Base-by-base conservation (phyloP, 2,888 invertebrate species). In the Athetis lepigone region DNA sequence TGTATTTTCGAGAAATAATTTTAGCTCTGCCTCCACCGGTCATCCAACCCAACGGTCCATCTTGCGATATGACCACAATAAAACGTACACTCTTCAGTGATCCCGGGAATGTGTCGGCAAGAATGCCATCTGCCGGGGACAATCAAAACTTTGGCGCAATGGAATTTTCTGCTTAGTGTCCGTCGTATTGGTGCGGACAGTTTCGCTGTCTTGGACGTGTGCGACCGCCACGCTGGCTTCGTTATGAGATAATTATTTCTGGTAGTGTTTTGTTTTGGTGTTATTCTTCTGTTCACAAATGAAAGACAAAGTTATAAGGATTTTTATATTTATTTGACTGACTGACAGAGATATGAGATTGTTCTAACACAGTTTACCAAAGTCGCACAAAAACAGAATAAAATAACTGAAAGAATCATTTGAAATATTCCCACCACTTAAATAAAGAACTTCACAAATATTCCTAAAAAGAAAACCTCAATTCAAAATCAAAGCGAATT, bases 101-200 rank as follows among this genome's bases (percentile, higher is more conserved):
- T 88, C 85, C 87, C 84, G 74, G 86, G 90, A 92, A 93, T 93
- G 92, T 91, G 92, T 90, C 89, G 88, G 82, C 87, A 91, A 91
- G 94, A 93, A 94, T 92, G 95, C 92, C 94, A 92, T 90, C 93
- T 95, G 95, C 91, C 90, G 88, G 87, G 91, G 92, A 94, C 95
- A 95, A 95, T 95, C 95, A 94, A 95, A 95, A 95, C 95, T 95
- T 95, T 91, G 87, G 87, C 85, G 76, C 84, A 85, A 85, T 82
- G 93, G 92, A 92, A 94, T 94, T 94, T 95, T 94, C 94, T 94
- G 93, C 90, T 94, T 88, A 91, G 88, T 88, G 91, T 92, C 92
- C 89, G 88, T 84, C 80, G 86, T 88, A 90, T 89, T 92, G 91
- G 87, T 75, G 76, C 76, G 86, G 91, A 91, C 90, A 89, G 89